Evolutionary conservation across 92 coral and sea anemone species (phyloP), one percentile per base, ranked within the genome.

Genomic region (Palythoa heliodiscus): DNA sequence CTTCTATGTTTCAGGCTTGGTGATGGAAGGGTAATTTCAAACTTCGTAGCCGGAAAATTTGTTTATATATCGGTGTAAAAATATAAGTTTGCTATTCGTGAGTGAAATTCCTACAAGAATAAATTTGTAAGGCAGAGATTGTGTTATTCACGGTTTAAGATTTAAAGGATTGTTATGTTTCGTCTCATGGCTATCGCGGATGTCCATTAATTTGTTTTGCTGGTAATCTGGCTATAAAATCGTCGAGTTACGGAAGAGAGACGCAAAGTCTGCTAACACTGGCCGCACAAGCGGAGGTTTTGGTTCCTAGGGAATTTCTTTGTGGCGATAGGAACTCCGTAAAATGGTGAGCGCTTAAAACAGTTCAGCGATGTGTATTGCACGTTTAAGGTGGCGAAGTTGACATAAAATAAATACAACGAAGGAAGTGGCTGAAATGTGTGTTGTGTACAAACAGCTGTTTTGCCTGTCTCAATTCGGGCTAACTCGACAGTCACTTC

Each of bases 391-490:
- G 82, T 53, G n/a, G 61, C 79, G n/a, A 19, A 22, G 24, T 57
- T 50, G 84, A 68, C 73, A 63, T 63, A 71, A 80, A 17, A 63
- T 63, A 71, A 80, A 17, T 48, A 66, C 24, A 48, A 11, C 75
- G 43, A 80, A 67, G 84, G 84, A 80, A 80, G 84, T 80, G 84
- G 84, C 74, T 61, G 13, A 67, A 70, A 48, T 68, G 84, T 22
- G 74, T 52, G 60, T 80, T 80, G 35, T 80, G 57, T 43, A 52
- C 84, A 80, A 80, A 80, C 84, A 80, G 84, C 84, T 80, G 84
- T 80, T 16, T 52, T 80, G 74, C 22, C n/a, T 38, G 84, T 80
- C 61, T 66, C 84, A 43, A 70, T 80, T 66, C 84, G 53, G 74
- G 72, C 74, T 80, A 80, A 29, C 72, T 35, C 38, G 12, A 3